Conservation (phyloP, 2,113 vertebrate species). For the Pagrus major region DNA sequence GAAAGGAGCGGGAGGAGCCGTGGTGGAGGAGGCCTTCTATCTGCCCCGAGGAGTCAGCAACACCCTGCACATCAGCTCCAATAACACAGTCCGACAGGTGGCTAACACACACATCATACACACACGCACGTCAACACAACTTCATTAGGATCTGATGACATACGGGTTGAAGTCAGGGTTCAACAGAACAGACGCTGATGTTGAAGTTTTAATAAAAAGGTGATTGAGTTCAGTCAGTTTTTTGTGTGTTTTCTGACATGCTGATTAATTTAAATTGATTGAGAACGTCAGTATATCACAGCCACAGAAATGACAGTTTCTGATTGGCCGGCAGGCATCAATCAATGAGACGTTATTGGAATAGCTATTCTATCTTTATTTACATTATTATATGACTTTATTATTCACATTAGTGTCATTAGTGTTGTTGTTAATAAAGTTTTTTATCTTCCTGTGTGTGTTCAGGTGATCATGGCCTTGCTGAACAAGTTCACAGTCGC, state of each 20-base stretch:
- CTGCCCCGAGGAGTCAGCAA: constrained; percentile 87
- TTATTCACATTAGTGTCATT: too few species aligned
- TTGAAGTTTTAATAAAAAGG: constrained; percentile 16
- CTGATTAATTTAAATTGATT: neutral
- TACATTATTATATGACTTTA: too few species aligned
- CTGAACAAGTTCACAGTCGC: constrained; percentile 93
- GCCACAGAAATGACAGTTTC: too few species aligned
- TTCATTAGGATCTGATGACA: constrained; percentile 51
- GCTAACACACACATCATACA: constrained; percentile 27
- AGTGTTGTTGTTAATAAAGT: too few species aligned
- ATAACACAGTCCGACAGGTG: constrained; percentile 92
- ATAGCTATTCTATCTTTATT: too few species aligned
- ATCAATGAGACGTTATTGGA: too few species aligned
- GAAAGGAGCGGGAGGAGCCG: constrained; percentile 56
- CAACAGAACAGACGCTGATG: neutral
- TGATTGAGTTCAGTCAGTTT: neutral
- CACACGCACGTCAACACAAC: constrained; percentile 1
- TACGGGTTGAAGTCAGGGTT: neutral
- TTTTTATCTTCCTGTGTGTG: neutral
- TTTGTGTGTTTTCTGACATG: neutral
- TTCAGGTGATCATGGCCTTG: constrained; percentile 94
- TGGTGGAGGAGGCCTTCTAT: constrained; percentile 87
- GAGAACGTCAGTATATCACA: too few species aligned
- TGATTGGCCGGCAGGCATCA: too few species aligned
- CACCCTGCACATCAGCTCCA: constrained; percentile 96